Evolutionary conservation across 1,140 invertebrate species (phyloP).

Genomic region (Nephotettix cincticeps): DNA sequence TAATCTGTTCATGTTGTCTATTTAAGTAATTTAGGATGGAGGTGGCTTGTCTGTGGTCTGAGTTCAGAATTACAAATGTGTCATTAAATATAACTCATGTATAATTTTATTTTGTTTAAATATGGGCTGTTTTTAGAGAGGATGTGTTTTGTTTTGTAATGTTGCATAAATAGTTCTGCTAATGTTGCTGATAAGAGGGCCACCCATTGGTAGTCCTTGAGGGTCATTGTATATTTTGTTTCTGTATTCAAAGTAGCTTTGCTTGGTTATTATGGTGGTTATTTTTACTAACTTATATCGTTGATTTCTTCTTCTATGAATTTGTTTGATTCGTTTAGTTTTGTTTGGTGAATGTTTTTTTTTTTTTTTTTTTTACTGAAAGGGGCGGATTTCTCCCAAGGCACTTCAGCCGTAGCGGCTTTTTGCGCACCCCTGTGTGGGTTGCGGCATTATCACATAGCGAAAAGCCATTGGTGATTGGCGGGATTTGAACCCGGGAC

Average conservation of each 20-base stretch:
- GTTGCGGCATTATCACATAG: too few species aligned
- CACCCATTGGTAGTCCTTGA: background rate
- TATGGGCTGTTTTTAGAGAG: background rate
- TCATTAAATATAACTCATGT: background rate
- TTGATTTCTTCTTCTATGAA: too few species aligned
- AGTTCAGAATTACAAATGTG: background rate
- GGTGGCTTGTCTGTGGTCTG: background rate
- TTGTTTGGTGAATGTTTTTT: too few species aligned
- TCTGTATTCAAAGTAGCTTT: background rate
- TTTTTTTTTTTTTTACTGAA: too few species aligned
- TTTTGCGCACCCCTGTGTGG: too few species aligned
- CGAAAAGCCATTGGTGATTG: too few species aligned
- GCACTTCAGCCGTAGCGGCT: too few species aligned
- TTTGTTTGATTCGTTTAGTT: too few species aligned
- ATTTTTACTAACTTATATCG: too few species aligned
- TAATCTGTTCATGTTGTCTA: background rate
- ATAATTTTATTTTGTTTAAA: background rate
- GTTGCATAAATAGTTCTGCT: background rate
- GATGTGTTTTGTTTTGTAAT: background rate
- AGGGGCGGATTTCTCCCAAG: too few species aligned
- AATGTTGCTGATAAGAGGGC: background rate
- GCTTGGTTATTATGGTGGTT: too few species aligned
- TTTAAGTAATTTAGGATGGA: background rate
- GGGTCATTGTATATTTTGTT: constrained; percentile 4
- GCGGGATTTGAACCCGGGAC: too few species aligned